Conservation (phyloP, 2,888 invertebrate species). For the Epiblema foenella region DNA sequence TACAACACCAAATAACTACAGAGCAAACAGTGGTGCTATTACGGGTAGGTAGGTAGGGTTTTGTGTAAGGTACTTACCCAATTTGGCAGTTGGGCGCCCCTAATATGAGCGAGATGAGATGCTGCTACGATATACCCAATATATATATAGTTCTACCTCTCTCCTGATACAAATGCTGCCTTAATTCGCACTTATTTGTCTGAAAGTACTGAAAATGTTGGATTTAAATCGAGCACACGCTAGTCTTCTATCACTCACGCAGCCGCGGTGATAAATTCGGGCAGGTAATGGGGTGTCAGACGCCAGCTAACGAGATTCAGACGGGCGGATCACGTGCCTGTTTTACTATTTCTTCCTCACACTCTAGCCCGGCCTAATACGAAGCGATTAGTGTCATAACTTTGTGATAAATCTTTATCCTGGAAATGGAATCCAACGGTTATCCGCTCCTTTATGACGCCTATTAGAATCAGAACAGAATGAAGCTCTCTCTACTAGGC, state of each 20-base stretch:
- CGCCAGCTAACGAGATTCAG: slow-evolving; percentile 51
- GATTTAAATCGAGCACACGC: background rate
- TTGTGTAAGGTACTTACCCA: too few relatives aligned
- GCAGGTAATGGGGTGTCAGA: slow-evolving; percentile 52
- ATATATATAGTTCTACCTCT: too few relatives aligned
- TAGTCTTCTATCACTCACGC: slow-evolving; percentile 6
- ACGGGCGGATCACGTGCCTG: slow-evolving; percentile 46
- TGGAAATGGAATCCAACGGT: background rate
- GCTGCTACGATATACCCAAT: too few relatives aligned
- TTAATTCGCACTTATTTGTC: too few relatives aligned
- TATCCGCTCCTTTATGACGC: background rate
- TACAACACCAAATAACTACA: too few relatives aligned
- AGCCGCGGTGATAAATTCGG: slow-evolving; percentile 46
- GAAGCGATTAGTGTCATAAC: slow-evolving; percentile 21
- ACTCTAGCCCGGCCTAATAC: slow-evolving; percentile 2
- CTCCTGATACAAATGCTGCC: too few relatives aligned
- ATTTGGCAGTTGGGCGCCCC: too few relatives aligned
- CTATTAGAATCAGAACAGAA: background rate
- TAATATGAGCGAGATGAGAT: background rate
- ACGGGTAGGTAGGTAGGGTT: too few relatives aligned
- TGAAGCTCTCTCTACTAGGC: too few relatives aligned
- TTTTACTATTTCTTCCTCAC: slow-evolving; percentile 49
- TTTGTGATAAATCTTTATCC: slow-evolving; percentile 9
- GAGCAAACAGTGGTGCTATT: too few relatives aligned
- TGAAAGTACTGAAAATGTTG: too few relatives aligned